Evolutionary conservation across 2,888 invertebrate species (phyloP).

Genomic region (Euplagia quadripunctaria): DNA sequence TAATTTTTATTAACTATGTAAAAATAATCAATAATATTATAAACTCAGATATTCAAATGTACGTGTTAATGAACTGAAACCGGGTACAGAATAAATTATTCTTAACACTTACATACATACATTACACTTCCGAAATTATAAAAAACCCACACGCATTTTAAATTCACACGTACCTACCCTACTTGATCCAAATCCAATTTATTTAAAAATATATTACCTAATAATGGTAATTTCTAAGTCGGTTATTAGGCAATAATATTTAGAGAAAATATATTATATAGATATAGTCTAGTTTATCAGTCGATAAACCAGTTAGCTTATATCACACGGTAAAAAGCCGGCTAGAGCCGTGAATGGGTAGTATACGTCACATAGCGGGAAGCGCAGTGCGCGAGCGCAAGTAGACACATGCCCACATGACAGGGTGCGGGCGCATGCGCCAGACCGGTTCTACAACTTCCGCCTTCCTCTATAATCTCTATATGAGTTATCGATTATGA

Average conservation of each 20-base stretch:
- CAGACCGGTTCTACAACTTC: conserved; percentile 68
- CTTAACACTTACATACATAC: neutral
- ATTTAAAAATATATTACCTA: neutral
- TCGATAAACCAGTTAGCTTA: conserved; percentile 18
- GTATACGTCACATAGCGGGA: conserved; percentile 63
- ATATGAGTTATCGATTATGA: conserved; percentile 29
- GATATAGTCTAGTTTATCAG: conserved; percentile 10
- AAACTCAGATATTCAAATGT: conserved; percentile 8
- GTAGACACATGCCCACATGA: conserved; percentile 29
- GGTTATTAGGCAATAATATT: neutral
- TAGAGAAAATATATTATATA: conserved; percentile 3
- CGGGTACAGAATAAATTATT: conserved; percentile 8
- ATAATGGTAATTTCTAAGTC: neutral
- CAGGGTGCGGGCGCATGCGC: conserved; percentile 47
- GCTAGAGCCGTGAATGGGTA: conserved; percentile 58
- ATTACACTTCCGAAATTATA: conserved; percentile 16
- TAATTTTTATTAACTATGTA: conserved; percentile 10
- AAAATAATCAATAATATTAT: neutral
- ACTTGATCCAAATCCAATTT: neutral
- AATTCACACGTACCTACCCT: neutral
- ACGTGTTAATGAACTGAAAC: conserved; percentile 21
- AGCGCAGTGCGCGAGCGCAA: conserved; percentile 53
- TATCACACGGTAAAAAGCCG: conserved; percentile 35
- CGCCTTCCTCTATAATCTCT: conserved; percentile 64
- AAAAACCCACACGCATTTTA: neutral